Conservation (phyloP, 2,888 invertebrate genomes). For the Cistogaster globosa region DNA sequence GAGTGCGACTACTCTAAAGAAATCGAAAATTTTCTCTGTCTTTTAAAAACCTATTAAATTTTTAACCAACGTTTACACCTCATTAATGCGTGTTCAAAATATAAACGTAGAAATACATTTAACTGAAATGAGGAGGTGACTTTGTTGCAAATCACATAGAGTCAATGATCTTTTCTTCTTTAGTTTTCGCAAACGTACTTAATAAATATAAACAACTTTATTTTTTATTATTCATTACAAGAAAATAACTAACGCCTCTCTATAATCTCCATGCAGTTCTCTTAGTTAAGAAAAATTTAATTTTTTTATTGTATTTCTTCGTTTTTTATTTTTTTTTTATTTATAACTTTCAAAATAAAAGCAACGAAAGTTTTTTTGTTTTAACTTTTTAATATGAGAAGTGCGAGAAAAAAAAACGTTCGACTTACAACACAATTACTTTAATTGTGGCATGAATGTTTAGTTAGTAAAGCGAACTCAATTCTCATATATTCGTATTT, state of each 20-base stretch:
- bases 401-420: not conserved
- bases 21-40: not conserved
- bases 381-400: constrained; percentile 2
- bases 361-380: not conserved
- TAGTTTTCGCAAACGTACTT: not conserved
- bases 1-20: too few species aligned
- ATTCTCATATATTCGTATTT: not conserved
- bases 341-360: constrained; percentile 24
- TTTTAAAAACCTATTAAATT: too few species aligned
- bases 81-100: too few species aligned
- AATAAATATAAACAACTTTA: constrained; percentile 4
- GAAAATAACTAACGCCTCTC: constrained; percentile 20
- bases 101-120: too few species aligned
- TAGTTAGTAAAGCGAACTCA: constrained; percentile 16
- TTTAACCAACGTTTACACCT: too few species aligned
- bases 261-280: too few species aligned
- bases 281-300: too few species aligned
- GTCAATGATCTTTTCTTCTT: constrained; percentile 47
- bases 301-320: constrained; percentile 16
- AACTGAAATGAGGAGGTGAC: too few species aligned
- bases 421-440: constrained; percentile 47
- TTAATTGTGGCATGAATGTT: constrained; percentile 53
- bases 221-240: constrained; percentile 4
- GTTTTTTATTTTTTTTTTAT: constrained; percentile 39
- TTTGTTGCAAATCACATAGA: constrained; percentile 14